Evolutionary conservation across 2,113 vertebrate genomes (phyloP).

Genomic region (Gasterosteus aculeatus): DNA sequence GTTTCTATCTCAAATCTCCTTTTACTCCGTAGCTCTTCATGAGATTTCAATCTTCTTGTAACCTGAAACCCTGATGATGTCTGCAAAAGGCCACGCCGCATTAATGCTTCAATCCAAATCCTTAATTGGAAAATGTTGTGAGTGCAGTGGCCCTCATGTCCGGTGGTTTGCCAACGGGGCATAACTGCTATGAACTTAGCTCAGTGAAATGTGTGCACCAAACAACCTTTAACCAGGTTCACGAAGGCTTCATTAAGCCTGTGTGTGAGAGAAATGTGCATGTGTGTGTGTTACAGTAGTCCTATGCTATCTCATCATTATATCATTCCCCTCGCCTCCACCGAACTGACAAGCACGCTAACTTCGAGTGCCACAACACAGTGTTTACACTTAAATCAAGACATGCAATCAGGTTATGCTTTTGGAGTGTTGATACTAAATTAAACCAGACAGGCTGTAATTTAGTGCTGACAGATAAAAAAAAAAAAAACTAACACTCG

Average conservation of each 20-base stretch:
- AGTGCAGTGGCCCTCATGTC: slow-evolving; percentile 42
- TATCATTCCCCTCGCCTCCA: slow-evolving; percentile 37
- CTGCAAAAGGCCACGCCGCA: slow-evolving; percentile 48
- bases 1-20: slow-evolving; percentile 44
- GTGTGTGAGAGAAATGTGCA: slow-evolving; percentile 8
- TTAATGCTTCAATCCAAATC: slow-evolving; percentile 68
- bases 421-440: not conserved
- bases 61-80: slow-evolving; percentile 64
- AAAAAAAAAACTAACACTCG: not conserved
- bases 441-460: not conserved
- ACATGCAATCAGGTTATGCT: slow-evolving; percentile 27
- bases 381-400: slow-evolving; percentile 28
- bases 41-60: slow-evolving; percentile 62
- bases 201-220: slow-evolving; percentile 37
- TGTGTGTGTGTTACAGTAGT: slow-evolving; percentile 8
- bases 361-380: slow-evolving; percentile 42
- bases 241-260: slow-evolving; percentile 51
- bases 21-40: slow-evolving; percentile 20
- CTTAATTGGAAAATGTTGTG: slow-evolving; percentile 62
- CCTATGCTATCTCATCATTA: slow-evolving; percentile 39
- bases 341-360: slow-evolving; percentile 51
- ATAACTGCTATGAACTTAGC: slow-evolving; percentile 50
- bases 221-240: slow-evolving; percentile 47
- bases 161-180: slow-evolving; percentile 57
- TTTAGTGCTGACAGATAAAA: not conserved